Evolutionary conservation across 2,113 vertebrate species (phyloP), one percentile per base, ranked within the genome.

Genomic region (Jacana jacana): DNA sequence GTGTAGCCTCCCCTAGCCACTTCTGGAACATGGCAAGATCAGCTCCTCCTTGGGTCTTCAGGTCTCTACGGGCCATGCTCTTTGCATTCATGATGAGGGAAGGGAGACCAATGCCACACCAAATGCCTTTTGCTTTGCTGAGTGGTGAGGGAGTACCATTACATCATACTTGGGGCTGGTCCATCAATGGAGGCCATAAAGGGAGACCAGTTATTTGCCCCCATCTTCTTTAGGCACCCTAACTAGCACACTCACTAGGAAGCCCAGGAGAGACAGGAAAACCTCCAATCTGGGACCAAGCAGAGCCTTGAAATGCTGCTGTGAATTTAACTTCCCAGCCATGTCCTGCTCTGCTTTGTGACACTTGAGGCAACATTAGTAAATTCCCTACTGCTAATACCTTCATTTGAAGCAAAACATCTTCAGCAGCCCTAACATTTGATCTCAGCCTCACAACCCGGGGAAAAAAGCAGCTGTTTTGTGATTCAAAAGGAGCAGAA

Each of bases 381-480:
- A 55, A 78, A 83, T 86, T 83, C 71, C 42, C 60, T 58, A 37
- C 16, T 39, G 66, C 20, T 60, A 40, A 94, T n/a, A 44, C 30
- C n/a, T 49, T 77, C 37, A 55, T 75, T 80, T 82, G 83, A 63
- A 94, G 46, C 6, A 37, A 83, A 87, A 55, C 66, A 85, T 77
- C 68, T 91, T 96, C 73, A 85, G 61, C 58, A 90, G 80, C 75
- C 65, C 86, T 78, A 57, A 63, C n/a, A 37, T 39, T 81, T 92
- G 80, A 70, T 88, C 49, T 93, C 84, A 91, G 81, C 52, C 69
- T 81, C 69, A 70, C 46, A 89, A 88, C 72, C 94, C 93, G 61
- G 81, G 86, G 93, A 94, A 95, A 72, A 52, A 11, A 93, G 61
- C 76, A 86, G 86, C 86, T 86, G 91, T 31, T 71, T 66, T 84